phyloP scores from a whole-genome alignment of 2,888 invertebrate species.

The Osmoderma eremita region DNA sequence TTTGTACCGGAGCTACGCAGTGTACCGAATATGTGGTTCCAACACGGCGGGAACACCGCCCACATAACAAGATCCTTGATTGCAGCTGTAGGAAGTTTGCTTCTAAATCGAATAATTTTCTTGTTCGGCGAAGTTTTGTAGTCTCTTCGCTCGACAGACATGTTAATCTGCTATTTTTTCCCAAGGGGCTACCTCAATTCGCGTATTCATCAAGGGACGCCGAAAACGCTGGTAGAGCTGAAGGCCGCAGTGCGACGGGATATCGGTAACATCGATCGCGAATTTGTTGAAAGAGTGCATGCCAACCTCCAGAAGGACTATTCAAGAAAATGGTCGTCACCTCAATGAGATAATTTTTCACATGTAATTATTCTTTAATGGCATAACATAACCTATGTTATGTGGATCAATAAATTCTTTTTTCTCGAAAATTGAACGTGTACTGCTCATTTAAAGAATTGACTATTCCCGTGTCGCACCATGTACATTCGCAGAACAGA shows the following conservation, averaged over 20 bases:
- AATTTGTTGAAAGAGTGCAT: not conserved
- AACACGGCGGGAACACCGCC: no score
- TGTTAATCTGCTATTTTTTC: no score
- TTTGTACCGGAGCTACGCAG: no score
- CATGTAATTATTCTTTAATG: constrained; percentile 11
- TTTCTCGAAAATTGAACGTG: not conserved
- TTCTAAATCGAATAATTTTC: no score
- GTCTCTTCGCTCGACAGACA: no score
- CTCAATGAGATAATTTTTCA: constrained; percentile 1
- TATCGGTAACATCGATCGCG: not conserved
- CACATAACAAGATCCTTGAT: no score
- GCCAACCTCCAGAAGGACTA: not conserved
- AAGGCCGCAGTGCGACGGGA: not conserved
- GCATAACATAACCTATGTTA: not conserved
- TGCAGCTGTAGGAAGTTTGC: no score
- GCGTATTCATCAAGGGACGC: not conserved
- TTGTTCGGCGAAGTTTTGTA: no score
- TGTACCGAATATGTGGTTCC: no score
- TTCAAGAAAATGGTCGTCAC: constrained; percentile 3
- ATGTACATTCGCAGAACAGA: no score
- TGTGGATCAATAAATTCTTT: constrained; percentile 1
- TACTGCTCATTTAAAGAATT: not conserved
- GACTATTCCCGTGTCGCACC: constrained; percentile 2
- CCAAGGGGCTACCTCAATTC: not conserved
- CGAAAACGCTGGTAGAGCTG: not conserved